These are phyloP conservation scores for Zygogramma bicolorata DNA, from an alignment of 2,888 invertebrate species.

Conservation along the genomic window DNA sequence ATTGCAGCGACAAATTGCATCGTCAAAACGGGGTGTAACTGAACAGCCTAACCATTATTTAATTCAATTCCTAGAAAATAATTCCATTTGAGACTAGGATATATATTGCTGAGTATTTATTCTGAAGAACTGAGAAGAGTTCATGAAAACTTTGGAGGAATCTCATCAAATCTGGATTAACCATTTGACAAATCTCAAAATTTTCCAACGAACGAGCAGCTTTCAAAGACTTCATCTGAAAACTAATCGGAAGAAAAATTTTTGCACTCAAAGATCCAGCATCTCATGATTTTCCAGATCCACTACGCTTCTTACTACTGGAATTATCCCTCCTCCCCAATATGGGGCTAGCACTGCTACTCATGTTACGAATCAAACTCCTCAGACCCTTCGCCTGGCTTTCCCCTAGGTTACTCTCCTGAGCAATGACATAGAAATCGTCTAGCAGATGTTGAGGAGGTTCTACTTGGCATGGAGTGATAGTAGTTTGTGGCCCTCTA, in stretches of 20 bases:
- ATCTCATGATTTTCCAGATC: conserved; percentile 35
- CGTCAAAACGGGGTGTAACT: no score
- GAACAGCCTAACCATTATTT: no score
- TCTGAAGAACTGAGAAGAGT: no score
- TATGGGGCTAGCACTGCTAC: conserved; percentile 83
- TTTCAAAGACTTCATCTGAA: neutral
- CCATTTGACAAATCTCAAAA: no score
- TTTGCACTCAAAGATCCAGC: no score
- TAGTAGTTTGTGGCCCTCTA: conserved; percentile 60
- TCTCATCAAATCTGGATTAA: no score
- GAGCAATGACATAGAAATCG: conserved; percentile 91
- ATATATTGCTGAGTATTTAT: no score
- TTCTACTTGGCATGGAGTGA: conserved; percentile 76
- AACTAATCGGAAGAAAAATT: neutral
- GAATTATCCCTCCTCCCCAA: conserved; percentile 76
- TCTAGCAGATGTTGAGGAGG: conserved; percentile 87
- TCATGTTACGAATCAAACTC: conserved; percentile 84
- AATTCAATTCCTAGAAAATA: no score
- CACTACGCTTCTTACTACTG: conserved; percentile 64
- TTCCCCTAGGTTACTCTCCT: conserved; percentile 74
- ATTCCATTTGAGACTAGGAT: no score
- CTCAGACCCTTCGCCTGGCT: conserved; percentile 83
- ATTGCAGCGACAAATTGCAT: no score
- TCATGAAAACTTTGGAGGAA: no score
- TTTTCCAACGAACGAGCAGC: neutral